Conservation (phyloP, 2,797 vertebrate genomes). For the Clarias fuscus region DNA sequence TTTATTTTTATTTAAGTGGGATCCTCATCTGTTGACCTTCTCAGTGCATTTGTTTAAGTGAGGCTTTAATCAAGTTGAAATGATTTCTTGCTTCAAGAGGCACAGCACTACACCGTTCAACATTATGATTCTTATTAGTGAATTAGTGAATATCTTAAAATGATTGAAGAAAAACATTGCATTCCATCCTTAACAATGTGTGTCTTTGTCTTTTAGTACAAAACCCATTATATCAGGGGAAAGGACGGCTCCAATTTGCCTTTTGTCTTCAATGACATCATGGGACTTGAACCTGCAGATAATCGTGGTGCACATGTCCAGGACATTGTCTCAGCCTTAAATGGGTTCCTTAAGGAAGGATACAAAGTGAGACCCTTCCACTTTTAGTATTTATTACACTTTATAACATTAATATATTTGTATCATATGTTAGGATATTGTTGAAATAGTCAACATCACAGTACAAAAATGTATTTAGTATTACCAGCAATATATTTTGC, state of each 20-base stretch:
- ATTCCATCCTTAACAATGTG: not conserved
- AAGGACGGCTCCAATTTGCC: not conserved
- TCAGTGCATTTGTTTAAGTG: no score
- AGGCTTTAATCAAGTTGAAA: no score
- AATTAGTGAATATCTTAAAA: no score
- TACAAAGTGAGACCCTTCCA: constrained; percentile 1
- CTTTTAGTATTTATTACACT: not conserved
- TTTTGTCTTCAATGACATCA: constrained; percentile 37
- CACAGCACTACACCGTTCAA: no score
- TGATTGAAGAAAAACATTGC: no score
- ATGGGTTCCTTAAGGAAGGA: constrained; percentile 24
- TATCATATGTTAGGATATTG: not conserved
- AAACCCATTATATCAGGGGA: not conserved
- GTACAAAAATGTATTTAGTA: not conserved
- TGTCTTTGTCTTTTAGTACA: constrained; percentile 13
- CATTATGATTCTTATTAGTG: no score
- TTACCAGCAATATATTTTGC: not conserved
- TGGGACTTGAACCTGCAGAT: not conserved
- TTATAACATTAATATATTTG: not conserved
- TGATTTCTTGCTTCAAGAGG: no score
- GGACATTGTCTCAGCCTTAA: constrained; percentile 2
- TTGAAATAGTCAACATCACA: not conserved
- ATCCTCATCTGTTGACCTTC: no score
- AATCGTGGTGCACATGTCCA: not conserved
- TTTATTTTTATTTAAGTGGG: no score